Conservation (phyloP, 1,140 invertebrate genomes). For the Achatina immaculata region DNA sequence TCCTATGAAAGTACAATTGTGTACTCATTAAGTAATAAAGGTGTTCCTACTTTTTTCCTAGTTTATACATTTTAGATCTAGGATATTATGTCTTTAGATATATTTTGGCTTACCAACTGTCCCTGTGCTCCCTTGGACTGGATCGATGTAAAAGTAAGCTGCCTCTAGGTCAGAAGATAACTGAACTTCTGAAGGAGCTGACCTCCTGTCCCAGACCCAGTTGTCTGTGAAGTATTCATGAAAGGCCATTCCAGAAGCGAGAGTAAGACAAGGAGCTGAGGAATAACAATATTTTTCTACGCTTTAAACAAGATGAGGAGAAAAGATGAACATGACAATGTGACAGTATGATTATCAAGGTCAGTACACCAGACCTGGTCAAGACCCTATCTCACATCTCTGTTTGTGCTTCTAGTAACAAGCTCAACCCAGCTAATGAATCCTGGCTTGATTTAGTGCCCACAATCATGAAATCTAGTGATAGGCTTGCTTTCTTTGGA, state of each 20-base stretch:
- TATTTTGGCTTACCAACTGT: constrained; percentile 58
- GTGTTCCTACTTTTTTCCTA: no score
- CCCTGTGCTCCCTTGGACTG: constrained; percentile 55
- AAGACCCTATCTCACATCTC: no score
- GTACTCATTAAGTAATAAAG: no score
- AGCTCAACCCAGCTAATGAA: no score
- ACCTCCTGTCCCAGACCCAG: constrained; percentile 60
- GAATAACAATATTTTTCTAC: neutral
- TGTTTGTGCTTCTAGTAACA: no score
- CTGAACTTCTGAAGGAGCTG: constrained; percentile 53
- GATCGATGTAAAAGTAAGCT: constrained; percentile 60
- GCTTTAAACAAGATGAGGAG: neutral
- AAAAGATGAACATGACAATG: neutral
- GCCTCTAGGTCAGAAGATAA: constrained; percentile 52
- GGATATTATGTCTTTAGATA: no score
- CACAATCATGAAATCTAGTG: no score
- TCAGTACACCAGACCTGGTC: neutral
- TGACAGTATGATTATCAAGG: neutral
- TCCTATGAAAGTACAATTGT: no score
- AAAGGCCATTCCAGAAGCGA: neutral
- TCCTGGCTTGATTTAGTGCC: no score
- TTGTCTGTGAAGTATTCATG: constrained; percentile 47
- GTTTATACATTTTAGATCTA: no score
- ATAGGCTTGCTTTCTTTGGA: no score
- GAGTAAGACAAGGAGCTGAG: neutral